Conservation (phyloP, 1,140 invertebrate genomes). For the Bombyx mandarina region DNA sequence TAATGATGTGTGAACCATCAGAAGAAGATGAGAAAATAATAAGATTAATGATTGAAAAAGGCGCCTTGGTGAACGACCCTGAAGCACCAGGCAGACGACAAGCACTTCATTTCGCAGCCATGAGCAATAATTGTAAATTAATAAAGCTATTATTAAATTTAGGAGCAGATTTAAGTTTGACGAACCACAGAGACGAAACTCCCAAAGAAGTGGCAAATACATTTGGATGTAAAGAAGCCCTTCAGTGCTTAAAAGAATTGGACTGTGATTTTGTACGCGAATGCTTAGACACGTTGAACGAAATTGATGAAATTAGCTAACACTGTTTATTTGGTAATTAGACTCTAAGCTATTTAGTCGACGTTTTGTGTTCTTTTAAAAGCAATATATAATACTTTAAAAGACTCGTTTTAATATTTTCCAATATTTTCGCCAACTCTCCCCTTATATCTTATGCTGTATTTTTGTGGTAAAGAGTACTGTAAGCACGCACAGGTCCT, state of each 20-base stretch:
- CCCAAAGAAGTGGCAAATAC: constrained; percentile 39
- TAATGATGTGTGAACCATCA: constrained; percentile 51
- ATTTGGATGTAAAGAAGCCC: constrained; percentile 41
- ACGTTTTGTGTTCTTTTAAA: no score
- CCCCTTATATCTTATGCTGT: no score
- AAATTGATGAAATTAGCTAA: no score
- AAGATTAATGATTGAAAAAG: constrained; percentile 36
- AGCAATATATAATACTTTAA: no score
- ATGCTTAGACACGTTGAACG: no score
- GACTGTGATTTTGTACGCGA: constrained; percentile 6
- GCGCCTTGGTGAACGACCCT: constrained; percentile 44
- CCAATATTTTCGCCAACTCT: no score
- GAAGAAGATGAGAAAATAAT: constrained; percentile 41
- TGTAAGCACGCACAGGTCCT: no score
- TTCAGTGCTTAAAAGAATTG: constrained; percentile 21
- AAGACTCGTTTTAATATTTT: no score
- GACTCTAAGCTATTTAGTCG: no score
- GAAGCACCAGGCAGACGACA: constrained; percentile 47
- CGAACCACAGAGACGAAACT: constrained; percentile 46
- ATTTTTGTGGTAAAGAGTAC: no score
- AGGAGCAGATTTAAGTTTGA: constrained; percentile 37
- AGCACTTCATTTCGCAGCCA: constrained; percentile 55
- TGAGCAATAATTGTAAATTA: constrained; percentile 47
- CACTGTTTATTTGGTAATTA: no score
- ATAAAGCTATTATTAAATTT: constrained; percentile 36